These are phyloP conservation scores for Myrmophylax atrothorax DNA, from an alignment of 2,113 vertebrate species.

Conservation along the genomic window DNA sequence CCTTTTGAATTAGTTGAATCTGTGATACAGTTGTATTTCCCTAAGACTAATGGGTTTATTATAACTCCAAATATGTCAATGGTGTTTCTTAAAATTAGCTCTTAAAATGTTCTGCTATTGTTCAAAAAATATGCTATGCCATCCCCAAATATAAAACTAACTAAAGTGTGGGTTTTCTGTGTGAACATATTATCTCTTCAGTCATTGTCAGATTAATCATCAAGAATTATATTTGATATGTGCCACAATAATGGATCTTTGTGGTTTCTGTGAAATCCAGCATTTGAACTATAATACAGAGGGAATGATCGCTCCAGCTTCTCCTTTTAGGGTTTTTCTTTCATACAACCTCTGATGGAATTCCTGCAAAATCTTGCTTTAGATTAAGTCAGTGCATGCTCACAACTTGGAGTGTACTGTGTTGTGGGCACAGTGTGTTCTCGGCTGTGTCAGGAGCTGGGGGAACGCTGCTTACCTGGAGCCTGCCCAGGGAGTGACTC, in stretches of 20 bases:
- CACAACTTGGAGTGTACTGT: background rate
- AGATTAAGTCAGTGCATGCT: background rate
- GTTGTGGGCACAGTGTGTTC: rapidly evolving
- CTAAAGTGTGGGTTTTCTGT: background rate
- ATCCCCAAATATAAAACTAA: background rate
- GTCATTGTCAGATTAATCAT: background rate
- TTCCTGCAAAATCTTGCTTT: background rate
- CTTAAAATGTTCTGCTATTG: background rate
- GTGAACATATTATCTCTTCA: background rate
- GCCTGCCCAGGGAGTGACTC: background rate
- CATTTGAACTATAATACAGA: background rate
- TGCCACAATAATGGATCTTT: background rate
- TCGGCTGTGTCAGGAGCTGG: rapidly evolving
- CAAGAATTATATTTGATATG: background rate
- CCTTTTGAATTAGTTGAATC: background rate
- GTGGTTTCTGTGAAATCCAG: background rate
- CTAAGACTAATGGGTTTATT: background rate
- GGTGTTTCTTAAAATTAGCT: background rate
- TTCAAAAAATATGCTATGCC: background rate
- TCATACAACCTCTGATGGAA: rapidly evolving
- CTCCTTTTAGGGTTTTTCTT: background rate
- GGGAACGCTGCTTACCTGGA: background rate
- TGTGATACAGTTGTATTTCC: background rate
- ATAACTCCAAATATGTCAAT: background rate
- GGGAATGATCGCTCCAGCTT: background rate